Evolutionary conservation across 2,797 vertebrate species (phyloP).

Genomic region (Phoebastria nigripes): DNA sequence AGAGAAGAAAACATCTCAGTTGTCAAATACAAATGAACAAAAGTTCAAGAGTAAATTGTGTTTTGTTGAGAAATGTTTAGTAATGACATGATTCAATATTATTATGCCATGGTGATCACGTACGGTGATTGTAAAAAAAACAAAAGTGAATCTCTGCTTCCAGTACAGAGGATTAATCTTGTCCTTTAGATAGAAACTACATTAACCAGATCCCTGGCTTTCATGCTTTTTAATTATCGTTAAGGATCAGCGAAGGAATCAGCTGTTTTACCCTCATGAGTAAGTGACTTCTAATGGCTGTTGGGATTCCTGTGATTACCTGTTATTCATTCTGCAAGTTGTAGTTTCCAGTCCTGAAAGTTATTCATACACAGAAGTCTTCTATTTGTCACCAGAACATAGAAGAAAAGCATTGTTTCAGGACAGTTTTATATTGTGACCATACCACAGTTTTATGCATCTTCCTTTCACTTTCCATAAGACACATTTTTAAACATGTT

Average conservation of each 20-base stretch:
- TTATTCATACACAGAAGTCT: background rate
- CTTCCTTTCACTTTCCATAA: background rate
- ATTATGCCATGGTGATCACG: background rate
- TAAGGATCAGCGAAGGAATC: background rate
- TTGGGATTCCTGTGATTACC: background rate
- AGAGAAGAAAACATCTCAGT: background rate
- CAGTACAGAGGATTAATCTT: background rate
- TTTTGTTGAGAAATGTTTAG: constrained; percentile 11
- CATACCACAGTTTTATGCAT: background rate
- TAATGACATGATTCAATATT: background rate
- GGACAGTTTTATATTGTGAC: background rate
- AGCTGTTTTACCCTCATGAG: background rate
- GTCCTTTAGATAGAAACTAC: background rate
- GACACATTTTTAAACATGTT: background rate
- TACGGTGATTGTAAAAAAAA: background rate
- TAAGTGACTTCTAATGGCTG: background rate
- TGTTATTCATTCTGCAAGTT: background rate
- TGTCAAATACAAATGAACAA: background rate
- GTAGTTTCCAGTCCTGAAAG: background rate
- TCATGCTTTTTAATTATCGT: background rate
- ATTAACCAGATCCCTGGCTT: background rate
- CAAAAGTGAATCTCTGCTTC: background rate
- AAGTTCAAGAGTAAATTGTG: background rate
- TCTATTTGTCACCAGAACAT: background rate
- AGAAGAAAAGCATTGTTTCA: background rate